These are phyloP conservation scores for Zele albiditarsus DNA, from an alignment of 2,888 invertebrate species.

Conservation along the genomic window DNA sequence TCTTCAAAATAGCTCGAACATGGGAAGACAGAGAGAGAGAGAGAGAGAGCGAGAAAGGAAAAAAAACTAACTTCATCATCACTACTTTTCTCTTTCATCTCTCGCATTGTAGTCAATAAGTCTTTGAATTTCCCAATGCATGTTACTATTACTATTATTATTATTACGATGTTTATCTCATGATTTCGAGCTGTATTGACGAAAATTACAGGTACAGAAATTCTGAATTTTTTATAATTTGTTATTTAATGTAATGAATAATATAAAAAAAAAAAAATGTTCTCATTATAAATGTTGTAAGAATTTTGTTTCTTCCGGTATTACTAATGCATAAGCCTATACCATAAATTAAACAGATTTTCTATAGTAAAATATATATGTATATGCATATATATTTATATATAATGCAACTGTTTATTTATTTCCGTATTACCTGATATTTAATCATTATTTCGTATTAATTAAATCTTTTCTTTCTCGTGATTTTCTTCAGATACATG, in stretches of 20 bases:
- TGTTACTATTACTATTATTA: background rate
- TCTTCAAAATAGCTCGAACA: conserved; percentile 53
- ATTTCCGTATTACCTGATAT: conserved; percentile 47
- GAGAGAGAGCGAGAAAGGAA: background rate
- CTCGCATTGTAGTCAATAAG: background rate
- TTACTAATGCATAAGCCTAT: conserved; percentile 70
- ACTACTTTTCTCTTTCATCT: background rate
- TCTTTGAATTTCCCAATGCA: background rate
- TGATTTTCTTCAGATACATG: background rate
- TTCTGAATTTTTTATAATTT: conserved; percentile 70
- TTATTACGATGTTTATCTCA: background rate
- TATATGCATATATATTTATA: conserved; percentile 4
- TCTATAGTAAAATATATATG: conserved; percentile 59
- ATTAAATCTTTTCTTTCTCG: background rate
- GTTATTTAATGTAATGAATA: conserved; percentile 71
- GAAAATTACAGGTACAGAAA: conserved; percentile 54
- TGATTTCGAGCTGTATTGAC: conserved; percentile 25
- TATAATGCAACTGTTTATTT: conserved; percentile 48
- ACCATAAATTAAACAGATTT: conserved; percentile 69
- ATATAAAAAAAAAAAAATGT: conserved; percentile 63
- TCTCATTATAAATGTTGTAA: conserved; percentile 69
- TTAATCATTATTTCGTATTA: conserved; percentile 9
- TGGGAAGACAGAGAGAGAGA: background rate
- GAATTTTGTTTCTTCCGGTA: conserved; percentile 69
- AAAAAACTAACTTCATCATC: background rate